These are phyloP conservation scores for Sebastes dallii DNA, from an alignment of 2,797 vertebrate genomes.

Conservation along the genomic window DNA sequence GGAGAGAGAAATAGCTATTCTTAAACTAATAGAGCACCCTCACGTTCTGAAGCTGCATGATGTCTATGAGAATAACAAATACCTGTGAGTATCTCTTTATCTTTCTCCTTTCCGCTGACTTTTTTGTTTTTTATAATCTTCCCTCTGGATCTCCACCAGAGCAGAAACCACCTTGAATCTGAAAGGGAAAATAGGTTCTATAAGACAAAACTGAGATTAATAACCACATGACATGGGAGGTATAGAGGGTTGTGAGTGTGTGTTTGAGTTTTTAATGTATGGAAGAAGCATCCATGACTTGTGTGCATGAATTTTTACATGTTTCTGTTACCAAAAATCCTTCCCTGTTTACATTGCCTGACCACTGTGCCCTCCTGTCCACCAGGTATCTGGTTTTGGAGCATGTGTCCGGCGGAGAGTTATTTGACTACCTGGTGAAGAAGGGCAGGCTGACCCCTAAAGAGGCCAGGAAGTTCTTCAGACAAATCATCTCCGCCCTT, in stretches of 20 bases:
- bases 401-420: conserved; percentile 92
- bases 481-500: conserved; percentile 92
- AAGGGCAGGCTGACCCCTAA: conserved; percentile 92
- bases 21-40: conserved; percentile 95
- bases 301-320: neutral
- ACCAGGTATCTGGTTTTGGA: conserved; percentile 91
- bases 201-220: conserved; percentile 5
- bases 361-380: neutral
- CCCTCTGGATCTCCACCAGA: conserved; percentile 16
- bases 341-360: neutral
- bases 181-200: neutral
- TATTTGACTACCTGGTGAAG: conserved; percentile 94
- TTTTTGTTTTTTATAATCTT: neutral
- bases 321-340: neutral
- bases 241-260: neutral
- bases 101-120: conserved; percentile 13
- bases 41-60: conserved; percentile 95
- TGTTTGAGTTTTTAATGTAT: neutral
- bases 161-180: conserved; percentile 33
- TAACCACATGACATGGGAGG: neutral
- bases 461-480: conserved; percentile 93
- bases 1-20: conserved; percentile 95
- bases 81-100: conserved; percentile 88
- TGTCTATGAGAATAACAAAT: conserved; percentile 98
- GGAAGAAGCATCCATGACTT: neutral